Percentiles rank a stretch among this genome's conserved stretches.
phyloP scores from a whole-genome alignment of 92 coral and sea anemone species.

The Siderastrea radians region DNA sequence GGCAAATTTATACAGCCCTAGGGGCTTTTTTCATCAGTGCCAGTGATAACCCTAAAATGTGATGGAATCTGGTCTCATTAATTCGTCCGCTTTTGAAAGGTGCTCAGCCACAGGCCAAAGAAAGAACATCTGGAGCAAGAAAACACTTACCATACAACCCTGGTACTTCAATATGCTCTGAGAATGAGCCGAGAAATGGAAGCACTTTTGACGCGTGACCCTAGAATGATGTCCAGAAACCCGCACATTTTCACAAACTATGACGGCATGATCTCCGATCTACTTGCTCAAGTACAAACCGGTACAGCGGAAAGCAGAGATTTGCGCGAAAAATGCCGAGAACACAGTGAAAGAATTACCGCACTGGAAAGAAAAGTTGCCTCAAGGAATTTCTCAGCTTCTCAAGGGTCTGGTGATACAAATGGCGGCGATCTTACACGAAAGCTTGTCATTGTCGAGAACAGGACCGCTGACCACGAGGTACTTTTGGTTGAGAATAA shows the following conservation, averaged over 20 bases:
- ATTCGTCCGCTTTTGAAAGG: not conserved
- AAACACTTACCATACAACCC: conserved; percentile 10
- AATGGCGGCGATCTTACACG: not conserved
- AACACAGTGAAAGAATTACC: conserved; percentile 31
- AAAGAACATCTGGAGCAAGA: conserved; percentile 25
- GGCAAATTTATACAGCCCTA: too few species aligned
- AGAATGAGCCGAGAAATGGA: too few species aligned
- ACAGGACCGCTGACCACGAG: conserved; percentile 19
- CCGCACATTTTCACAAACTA: conserved; percentile 5
- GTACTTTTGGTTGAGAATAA: too few species aligned
- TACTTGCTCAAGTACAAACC: conserved; percentile 1
- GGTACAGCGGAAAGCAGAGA: conserved; percentile 23
- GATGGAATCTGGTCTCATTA: too few species aligned
- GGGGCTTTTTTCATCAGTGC: too few species aligned
- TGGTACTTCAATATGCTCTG: conserved; percentile 2
- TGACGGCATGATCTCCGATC: conserved; percentile 14
- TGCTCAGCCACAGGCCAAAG: conserved; percentile 4
- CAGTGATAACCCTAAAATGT: too few species aligned
- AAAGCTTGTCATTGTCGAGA: conserved; percentile 14
- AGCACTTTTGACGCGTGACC: too few species aligned
- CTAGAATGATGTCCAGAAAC: too few species aligned
- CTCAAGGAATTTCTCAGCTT: not conserved
- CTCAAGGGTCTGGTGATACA: conserved; percentile 13
- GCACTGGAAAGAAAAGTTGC: conserved; percentile 27
- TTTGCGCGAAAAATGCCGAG: not conserved